These are phyloP conservation scores for Acropora yongei DNA, from an alignment of 64 coral and sea anemone genomes.

Conservation along the genomic window DNA sequence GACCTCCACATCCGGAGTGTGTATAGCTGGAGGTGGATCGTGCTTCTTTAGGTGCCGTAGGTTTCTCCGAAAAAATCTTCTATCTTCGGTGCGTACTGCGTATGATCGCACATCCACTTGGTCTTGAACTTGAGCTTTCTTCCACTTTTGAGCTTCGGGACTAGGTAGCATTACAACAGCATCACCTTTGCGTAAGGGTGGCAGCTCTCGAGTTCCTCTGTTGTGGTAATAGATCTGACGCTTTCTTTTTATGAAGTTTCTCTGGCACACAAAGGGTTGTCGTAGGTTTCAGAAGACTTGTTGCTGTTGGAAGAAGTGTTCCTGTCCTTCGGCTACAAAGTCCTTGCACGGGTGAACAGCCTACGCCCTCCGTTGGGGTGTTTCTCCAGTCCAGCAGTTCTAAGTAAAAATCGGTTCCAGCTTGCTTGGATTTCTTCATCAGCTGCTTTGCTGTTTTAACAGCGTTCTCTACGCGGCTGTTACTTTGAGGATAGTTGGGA, in stretches of 20 bases:
- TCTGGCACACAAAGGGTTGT: not conserved
- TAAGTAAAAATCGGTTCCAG: constrained; percentile 25
- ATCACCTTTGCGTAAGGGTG: too few species aligned
- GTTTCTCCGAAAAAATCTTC: too few species aligned
- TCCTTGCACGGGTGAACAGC: constrained; percentile 14
- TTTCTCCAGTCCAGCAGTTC: constrained; percentile 32
- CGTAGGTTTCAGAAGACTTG: constrained; percentile 18
- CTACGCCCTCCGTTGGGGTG: not conserved
- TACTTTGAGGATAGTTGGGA: too few species aligned
- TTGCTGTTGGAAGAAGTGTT: constrained; percentile 5
- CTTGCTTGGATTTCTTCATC: not conserved
- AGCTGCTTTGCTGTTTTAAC: not conserved
- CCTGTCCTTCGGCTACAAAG: constrained; percentile 5
- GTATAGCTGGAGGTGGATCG: not conserved
- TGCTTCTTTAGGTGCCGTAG: too few species aligned
- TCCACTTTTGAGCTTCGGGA: too few species aligned
- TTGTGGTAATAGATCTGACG: too few species aligned
- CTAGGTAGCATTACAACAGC: too few species aligned
- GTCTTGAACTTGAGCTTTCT: too few species aligned
- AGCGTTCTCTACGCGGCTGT: too few species aligned
- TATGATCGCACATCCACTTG: too few species aligned
- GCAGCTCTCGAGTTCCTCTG: too few species aligned
- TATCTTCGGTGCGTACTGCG: too few species aligned
- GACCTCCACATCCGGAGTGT: constrained; percentile 1
- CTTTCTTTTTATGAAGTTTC: not conserved